Percentiles rank a stretch among this genome's conserved stretches.
Conservation (phyloP, 2,888 invertebrate genomes). For the Girardia tigrina region DNA sequence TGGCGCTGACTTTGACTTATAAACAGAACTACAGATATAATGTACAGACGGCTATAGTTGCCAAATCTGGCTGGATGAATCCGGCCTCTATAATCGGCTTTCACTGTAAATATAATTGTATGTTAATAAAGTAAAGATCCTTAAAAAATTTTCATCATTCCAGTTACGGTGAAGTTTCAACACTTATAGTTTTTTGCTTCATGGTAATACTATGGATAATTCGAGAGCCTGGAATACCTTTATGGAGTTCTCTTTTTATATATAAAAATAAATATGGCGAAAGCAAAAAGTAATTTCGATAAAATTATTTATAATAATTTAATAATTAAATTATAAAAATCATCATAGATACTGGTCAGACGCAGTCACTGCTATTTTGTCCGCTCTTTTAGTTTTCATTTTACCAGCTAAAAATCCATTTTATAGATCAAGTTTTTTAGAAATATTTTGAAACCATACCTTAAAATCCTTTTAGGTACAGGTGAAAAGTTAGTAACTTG, state of each 20-base stretch:
- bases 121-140: too few species aligned
- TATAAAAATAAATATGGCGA: not conserved
- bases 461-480: not conserved
- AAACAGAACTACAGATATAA: too few species aligned
- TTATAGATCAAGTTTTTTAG: not conserved
- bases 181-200: constrained; percentile 40
- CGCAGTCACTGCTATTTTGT: constrained; percentile 59
- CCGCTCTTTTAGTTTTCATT: constrained; percentile 67
- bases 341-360: constrained; percentile 48
- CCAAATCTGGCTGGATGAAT: too few species aligned
- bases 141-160: too few species aligned
- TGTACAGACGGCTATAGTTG: too few species aligned
- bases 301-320: constrained; percentile 32
- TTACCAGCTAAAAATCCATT: constrained; percentile 61
- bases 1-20: too few species aligned
- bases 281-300: not conserved
- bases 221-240: constrained; percentile 40
- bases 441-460: too few species aligned
- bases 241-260: constrained; percentile 40
- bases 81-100: too few species aligned
- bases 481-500: constrained; percentile 53
- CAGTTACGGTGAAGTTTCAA: constrained; percentile 42
- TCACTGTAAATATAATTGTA: too few species aligned
- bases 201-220: constrained; percentile 43
- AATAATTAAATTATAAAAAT: too few species aligned